Evolutionary conservation across 2,888 invertebrate genomes (phyloP), one percentile per base, ranked within the genome.

Genomic region (Tipula vernalis): DNA sequence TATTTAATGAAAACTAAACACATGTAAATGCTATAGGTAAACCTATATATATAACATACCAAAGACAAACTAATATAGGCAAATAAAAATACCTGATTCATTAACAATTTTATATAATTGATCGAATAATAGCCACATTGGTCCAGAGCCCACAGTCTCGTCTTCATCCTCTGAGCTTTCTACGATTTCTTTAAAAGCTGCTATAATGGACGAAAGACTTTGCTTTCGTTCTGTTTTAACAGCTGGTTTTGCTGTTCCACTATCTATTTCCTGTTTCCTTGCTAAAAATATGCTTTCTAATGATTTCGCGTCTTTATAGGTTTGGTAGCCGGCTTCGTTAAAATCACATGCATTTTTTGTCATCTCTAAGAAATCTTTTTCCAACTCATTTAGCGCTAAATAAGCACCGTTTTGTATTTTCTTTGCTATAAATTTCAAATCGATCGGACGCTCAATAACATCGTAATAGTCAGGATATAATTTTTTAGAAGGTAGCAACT

Each of bases 391-490:
- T 47, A 99, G 91, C 88, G 92, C 94, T 0, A 93, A 92, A 90
- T 99, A 99, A 87, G 96, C 95, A 87, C 95, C 95, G 87, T 95
- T 95, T 91, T 97, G 97, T 86, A 99, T 97, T 91, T 97, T 98
- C 87, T 95, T 95, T 0, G 98, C 99, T 87, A 99, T 98, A 87
- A 95, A 95, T 92, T 98, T 97, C 89, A 99, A 92, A 92, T 99
- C 99, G 88, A 99, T 97, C 0, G 99, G 99, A 88, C 95, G 95
- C 87, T 98, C 96, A 87, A 99, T 98, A 0, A 98, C 95, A 89
- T 96, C 96, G 91, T 97, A 99, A 92, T 99, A 99, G 89, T 98
- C 97, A 0, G 99, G 99, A 91, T 98, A 99, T 88, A 96, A 94
- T 92, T 96, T 96, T 91, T 96, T 97, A 0, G 98, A 97, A 0